phyloP scores from a whole-genome alignment of 2,113 vertebrate species.

The Centropus unirufus region DNA sequence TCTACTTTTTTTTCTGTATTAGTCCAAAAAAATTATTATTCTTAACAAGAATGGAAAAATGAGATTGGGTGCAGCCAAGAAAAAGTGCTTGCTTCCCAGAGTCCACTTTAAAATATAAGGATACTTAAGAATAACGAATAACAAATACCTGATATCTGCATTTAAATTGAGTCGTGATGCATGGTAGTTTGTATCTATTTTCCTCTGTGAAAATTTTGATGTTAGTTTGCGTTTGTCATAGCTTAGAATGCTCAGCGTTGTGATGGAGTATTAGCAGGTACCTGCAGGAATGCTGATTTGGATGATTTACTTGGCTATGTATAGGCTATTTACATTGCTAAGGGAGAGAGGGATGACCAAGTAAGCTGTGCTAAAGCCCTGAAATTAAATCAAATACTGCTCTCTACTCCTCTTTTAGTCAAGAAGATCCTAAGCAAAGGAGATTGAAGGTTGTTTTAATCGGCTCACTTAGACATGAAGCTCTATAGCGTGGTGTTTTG shows the following conservation, averaged over 20 bases:
- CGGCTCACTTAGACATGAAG: accelerated
- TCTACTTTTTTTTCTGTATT: neutral
- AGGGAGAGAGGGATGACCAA: neutral
- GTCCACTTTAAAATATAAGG: neutral
- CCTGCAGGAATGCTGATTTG: neutral
- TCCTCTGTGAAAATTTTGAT: neutral
- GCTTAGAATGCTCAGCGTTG: neutral
- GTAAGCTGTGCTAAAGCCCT: neutral
- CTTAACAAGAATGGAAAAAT: neutral
- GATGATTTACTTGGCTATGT: neutral
- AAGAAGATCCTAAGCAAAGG: neutral
- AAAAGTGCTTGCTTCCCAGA: neutral
- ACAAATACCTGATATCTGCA: neutral
- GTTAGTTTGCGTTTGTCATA: neutral
- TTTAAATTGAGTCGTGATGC: neutral
- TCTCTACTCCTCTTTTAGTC: neutral
- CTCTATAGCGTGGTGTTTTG: neutral
- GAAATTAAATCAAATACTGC: neutral
- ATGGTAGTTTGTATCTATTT: neutral
- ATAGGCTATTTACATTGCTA: neutral
- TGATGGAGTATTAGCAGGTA: neutral
- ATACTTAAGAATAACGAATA: neutral
- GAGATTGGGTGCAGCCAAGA: neutral
- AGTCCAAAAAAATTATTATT: neutral
- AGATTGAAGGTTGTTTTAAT: neutral